Evolutionary conservation across 1,140 invertebrate species (phyloP), one percentile per base, ranked within the genome.

Genomic region (Pygmarrhopalites habei): DNA sequence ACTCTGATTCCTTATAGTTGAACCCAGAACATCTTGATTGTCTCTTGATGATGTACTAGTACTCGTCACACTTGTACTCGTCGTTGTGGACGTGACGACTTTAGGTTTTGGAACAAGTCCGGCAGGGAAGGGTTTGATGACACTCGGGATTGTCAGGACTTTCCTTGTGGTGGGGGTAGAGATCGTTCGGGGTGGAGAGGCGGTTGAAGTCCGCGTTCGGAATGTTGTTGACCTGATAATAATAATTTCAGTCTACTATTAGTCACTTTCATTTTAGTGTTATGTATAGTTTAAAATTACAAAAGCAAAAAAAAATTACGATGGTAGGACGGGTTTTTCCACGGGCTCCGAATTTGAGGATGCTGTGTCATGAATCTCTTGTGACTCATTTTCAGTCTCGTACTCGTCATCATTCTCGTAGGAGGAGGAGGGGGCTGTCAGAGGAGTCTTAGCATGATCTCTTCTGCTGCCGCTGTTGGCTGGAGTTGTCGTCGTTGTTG

Each of bases 11-110:
- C 10, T 23, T 7, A 21, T 12, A 10, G 19, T 10, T 19, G 7
- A 10, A 49, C 12, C 46, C 7, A 7, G 7, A 49, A 10, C 46
- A 19, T 49, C 46, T 23, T 14, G 46, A 19, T 23, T 21, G 28
- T 51, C 23, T 49, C 3, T 53, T 35, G 35, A 43, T 62, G 62
- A 52, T 29, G 43, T 59, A 4, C 77, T 75, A 66, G 74, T 72
- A 23, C 51, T 55, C 4, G 68, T 65, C n/a, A 72, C 73, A n/a
- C 73, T 74, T 17, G 66, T 72, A 4, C 74, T 75, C 7, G 71
- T 52, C 4, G 72, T 71, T 4, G 74, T 71, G 12, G 68, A 52
- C 1, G 73, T 73, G 3, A 69, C 62, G 23, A 70, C 49, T 5
- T 72, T 74, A 7, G 57, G 57, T 32, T 60, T n/a, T n/a, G n/a